Percentiles rank a stretch among this genome's conserved stretches.
Evolutionary conservation across 2,888 invertebrate species (phyloP).

Genomic region (Eilema depressum): DNA sequence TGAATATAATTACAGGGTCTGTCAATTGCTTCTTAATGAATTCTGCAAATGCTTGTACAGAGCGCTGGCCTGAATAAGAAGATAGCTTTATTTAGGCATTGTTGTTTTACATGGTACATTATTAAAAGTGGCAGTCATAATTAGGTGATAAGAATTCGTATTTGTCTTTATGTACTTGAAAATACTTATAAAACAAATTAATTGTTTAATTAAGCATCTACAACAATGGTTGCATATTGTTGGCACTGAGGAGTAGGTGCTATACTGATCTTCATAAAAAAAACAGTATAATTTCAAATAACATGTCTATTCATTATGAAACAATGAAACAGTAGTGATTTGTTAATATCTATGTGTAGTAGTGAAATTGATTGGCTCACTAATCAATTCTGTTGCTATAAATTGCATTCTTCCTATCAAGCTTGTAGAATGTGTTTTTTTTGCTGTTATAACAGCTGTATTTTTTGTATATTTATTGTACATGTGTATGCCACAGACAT

Average conservation of each 20-base stretch:
- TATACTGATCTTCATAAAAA: background rate
- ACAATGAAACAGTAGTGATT: background rate
- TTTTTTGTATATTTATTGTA: too few species aligned
- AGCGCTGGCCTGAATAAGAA: conserved; percentile 89
- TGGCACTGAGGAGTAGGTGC: background rate
- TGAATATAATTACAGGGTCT: conserved; percentile 94
- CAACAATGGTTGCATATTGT: background rate
- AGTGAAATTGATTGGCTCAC: background rate
- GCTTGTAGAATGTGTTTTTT: too few species aligned
- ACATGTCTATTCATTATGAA: too few species aligned
- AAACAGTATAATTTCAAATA: background rate
- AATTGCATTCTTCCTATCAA: too few species aligned
- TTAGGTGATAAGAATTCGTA: conserved; percentile 13
- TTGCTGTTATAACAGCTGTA: too few species aligned
- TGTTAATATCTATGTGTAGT: too few species aligned
- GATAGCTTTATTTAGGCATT: background rate
- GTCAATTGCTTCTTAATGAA: conserved; percentile 96
- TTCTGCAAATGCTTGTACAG: conserved; percentile 95
- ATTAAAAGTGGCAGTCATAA: background rate
- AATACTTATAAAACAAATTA: background rate
- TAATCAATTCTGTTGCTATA: background rate
- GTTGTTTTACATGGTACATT: background rate
- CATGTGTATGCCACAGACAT: too few species aligned
- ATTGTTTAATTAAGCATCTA: background rate
- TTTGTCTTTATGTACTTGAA: background rate